Evolutionary conservation across 2,888 invertebrate species (phyloP), one percentile per base, ranked within the genome.

Genomic region (Drosophila kanekoi): DNA sequence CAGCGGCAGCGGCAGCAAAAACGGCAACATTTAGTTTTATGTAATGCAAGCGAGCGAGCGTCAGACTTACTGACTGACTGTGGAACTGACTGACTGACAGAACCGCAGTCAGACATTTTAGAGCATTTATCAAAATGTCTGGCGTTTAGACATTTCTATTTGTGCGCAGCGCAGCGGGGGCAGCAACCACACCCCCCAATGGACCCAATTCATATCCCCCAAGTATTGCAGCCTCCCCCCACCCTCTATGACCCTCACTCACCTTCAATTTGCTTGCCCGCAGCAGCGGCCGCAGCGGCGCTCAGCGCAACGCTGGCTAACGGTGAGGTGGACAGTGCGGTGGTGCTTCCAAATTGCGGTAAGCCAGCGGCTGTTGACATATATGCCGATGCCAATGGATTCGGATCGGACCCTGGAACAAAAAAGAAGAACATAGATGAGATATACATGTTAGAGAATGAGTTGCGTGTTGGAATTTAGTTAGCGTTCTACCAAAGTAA

Each of bases 251-350:
- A 13, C 43, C 6, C 1, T 8, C 0, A 23, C 90, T 93, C 93
- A 95, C 96, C 96, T 94, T 98, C 98, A 90, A 98, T 96, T 93
- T 98, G 98, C 93, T 98, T 98, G 79, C 96, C 96, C 71, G 96
- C 96, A 67, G 96, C 96, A 33, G 96, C 96, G 49, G 96, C 96
- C 54, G 96, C 96, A 61, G 96, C 95, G 65, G 96, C 95, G 56
- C 95, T 95, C 80, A 95, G 94, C 85, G 96, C 95, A 68, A 94
- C 94, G 87, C 94, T 92, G 90, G 92, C 94, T 88, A 95, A 93
- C 71, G 94, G 94, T 77, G 92, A 92, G 75, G 95, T 94, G 79
- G 95, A 94, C 56, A 96, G 95, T 48, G 89, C 84, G 69, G 94
- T 92, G 62, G 90, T 83, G 77, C 93, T 93, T 73, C 95, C 94